These are phyloP conservation scores for Calephelis nemesis DNA, from an alignment of 1,140 invertebrate genomes.

Conservation along the genomic window DNA sequence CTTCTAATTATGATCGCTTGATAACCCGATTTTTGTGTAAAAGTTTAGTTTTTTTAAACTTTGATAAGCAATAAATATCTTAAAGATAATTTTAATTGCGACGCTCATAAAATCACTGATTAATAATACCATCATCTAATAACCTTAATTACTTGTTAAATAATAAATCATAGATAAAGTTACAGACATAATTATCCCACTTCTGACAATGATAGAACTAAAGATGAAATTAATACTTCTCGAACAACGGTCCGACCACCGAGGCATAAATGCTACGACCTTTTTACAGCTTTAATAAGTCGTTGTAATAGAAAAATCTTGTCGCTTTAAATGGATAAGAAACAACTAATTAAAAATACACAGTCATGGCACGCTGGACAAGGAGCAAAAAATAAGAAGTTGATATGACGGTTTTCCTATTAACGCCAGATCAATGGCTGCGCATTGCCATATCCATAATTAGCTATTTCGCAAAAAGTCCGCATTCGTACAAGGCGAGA, in stretches of 20 bases:
- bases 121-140: too few species aligned
- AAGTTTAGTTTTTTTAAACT: too few species aligned
- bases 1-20: too few species aligned
- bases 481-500: conserved; percentile 34
- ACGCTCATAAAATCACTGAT: too few species aligned
- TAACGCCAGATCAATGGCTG: conserved; percentile 18
- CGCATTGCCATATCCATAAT: conserved; percentile 25
- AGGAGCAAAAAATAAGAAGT: conserved; percentile 34
- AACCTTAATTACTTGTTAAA: background rate
- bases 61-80: too few species aligned
- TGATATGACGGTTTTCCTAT: conserved; percentile 25
- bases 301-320: conserved; percentile 40
- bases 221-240: conserved; percentile 11
- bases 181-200: conserved; percentile 5
- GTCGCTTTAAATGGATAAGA: conserved; percentile 44
- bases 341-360: conserved; percentile 50
- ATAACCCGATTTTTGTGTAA: too few species aligned
- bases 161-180: conserved; percentile 4
- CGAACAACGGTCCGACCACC: conserved; percentile 16
- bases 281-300: conserved; percentile 24
- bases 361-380: conserved; percentile 33
- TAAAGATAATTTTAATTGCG: too few species aligned
- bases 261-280: conserved; percentile 24
- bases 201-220: conserved; percentile 20
- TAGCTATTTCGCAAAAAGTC: conserved; percentile 35